Percentiles rank a stretch among this genome's conserved stretches.
phyloP scores from a whole-genome alignment of 2,888 invertebrate genomes.

The Eupeodes latifasciatus region DNA sequence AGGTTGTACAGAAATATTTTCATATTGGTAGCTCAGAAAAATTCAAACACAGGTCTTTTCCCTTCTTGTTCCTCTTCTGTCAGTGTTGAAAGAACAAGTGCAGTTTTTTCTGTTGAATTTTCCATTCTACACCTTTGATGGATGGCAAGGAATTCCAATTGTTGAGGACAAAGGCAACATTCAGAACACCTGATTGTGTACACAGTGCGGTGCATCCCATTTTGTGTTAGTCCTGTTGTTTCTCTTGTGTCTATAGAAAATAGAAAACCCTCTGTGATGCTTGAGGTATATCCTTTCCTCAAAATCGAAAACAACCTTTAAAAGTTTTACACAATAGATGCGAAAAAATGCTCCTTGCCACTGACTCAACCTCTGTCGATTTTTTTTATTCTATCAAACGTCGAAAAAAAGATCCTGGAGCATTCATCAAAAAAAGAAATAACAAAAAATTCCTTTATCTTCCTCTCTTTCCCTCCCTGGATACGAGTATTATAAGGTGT shows the following conservation, averaged over 20 bases:
- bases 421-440: slow-evolving; percentile 22
- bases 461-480: neutral
- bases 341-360: slow-evolving; percentile 43
- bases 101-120: slow-evolving; percentile 47
- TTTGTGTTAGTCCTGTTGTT: neutral
- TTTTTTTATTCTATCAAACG: slow-evolving; percentile 27
- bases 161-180: slow-evolving; percentile 67
- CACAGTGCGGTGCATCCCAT: slow-evolving; percentile 46
- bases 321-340: slow-evolving; percentile 69
- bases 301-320: slow-evolving; percentile 61
- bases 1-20: neutral
- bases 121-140: slow-evolving; percentile 59
- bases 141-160: slow-evolving; percentile 66
- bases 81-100: slow-evolving; percentile 68
- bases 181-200: slow-evolving; percentile 70
- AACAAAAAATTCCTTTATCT: slow-evolving; percentile 2
- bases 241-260: slow-evolving; percentile 9
- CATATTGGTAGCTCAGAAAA: neutral
- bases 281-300: slow-evolving; percentile 47
- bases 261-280: slow-evolving; percentile 33
- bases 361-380: slow-evolving; percentile 39
- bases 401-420: slow-evolving; percentile 53
- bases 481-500: neutral
- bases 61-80: slow-evolving; percentile 42
- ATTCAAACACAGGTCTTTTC: slow-evolving; percentile 1